phyloP scores from a whole-genome alignment of 2,113 vertebrate species.

The Physeter macrocephalus region DNA sequence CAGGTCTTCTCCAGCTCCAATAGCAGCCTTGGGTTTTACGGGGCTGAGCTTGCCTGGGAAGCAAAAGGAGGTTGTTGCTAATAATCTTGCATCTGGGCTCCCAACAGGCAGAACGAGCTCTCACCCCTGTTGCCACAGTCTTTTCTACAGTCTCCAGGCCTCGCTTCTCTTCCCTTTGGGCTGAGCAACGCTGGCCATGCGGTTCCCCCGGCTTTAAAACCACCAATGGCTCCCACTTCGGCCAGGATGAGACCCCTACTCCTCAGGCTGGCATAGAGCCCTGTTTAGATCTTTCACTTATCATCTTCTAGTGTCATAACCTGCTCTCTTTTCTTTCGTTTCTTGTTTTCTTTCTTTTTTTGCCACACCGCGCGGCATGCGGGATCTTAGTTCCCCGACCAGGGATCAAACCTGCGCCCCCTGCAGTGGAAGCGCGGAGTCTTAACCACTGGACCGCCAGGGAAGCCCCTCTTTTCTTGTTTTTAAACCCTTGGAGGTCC shows the following conservation, averaged over 20 bases:
- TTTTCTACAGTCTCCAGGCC: neutral
- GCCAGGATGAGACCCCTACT: neutral
- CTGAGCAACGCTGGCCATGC: fast-evolving
- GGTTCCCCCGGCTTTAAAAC: fast-evolving
- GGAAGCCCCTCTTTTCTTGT: neutral
- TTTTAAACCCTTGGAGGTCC: neutral
- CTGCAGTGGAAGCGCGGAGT: neutral
- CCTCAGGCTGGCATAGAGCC: neutral
- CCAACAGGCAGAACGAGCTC: neutral
- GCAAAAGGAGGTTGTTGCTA: neutral
- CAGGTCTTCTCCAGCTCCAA: neutral
- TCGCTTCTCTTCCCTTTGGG: neutral
- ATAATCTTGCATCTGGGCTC: fast-evolving
- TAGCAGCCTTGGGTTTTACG: fast-evolving
- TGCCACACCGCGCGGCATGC: neutral
- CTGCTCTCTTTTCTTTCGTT: neutral
- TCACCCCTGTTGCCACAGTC: neutral
- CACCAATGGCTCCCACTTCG: fast-evolving
- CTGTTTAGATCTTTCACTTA: fast-evolving
- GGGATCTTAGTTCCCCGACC: neutral
- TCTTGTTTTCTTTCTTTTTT: neutral
- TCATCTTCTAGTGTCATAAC: fast-evolving
- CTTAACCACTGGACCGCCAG: neutral
- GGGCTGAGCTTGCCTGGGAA: neutral
- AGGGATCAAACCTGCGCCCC: neutral